phyloP scores from a whole-genome alignment of 1,140 invertebrate genomes.

The Papilio aristodemus region DNA sequence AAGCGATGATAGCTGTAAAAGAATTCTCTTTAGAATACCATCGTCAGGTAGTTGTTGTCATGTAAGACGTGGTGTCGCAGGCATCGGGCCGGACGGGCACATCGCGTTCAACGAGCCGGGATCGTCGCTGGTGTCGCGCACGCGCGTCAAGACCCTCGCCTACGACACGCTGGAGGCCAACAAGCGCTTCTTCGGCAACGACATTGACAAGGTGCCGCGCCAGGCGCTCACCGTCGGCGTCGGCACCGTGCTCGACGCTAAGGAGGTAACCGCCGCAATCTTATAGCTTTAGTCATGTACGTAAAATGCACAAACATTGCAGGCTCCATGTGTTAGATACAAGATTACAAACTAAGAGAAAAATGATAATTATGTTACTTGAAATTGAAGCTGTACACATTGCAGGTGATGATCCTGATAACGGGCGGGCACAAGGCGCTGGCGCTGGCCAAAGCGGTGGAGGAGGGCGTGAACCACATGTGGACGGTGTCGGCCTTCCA shows the following conservation, averaged over 20 bases:
- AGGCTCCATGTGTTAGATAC: too few relatives aligned
- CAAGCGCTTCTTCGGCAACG: conserved; percentile 97
- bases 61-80: too few relatives aligned
- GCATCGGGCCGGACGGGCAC: conserved; percentile 99
- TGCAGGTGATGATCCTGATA: conserved; percentile 97
- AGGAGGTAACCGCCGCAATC: conserved; percentile 84
- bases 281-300: too few relatives aligned
- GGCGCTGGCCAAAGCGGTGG: conserved; percentile 97
- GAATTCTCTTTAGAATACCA: too few relatives aligned
- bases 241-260: conserved; percentile 99
- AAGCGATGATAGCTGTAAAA: too few relatives aligned
- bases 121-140: conserved; percentile 95
- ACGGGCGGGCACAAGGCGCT: conserved; percentile 98
- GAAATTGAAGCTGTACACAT: too few relatives aligned
- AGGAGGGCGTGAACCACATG: conserved; percentile 99
- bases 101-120: conserved; percentile 99
- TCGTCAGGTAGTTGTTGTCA: too few relatives aligned
- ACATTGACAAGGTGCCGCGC: conserved; percentile 94
- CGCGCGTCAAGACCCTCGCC: conserved; percentile 97
- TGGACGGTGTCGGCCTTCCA: conserved; percentile 99
- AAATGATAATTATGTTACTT: too few relatives aligned
- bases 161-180: conserved; percentile 98
- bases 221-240: conserved; percentile 98
- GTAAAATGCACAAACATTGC: too few relatives aligned
- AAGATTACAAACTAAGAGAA: too few relatives aligned